phyloP scores from a whole-genome alignment of 2,888 invertebrate species.

The Drosophila nr. medialis region DNA sequence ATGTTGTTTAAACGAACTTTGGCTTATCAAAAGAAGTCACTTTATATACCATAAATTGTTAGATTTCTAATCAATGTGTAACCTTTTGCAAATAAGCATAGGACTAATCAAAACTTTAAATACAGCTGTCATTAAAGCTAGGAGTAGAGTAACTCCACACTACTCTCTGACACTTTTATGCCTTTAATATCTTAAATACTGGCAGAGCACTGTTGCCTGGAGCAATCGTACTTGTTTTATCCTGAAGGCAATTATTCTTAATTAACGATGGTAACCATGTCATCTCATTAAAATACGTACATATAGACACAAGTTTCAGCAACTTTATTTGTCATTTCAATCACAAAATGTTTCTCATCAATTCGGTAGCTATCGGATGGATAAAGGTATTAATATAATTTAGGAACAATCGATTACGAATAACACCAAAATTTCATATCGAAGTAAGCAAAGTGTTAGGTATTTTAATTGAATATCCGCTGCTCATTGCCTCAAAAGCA shows the following conservation, averaged over 20 bases:
- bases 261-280: conserved; percentile 17
- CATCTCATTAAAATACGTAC: conserved; percentile 11
- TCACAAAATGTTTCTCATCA: not conserved
- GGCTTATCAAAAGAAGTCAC: not conserved
- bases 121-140: not conserved
- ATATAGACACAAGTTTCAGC: not conserved
- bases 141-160: not conserved
- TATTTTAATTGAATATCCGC: conserved; percentile 18
- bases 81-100: not conserved
- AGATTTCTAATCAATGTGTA: not conserved
- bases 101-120: not conserved
- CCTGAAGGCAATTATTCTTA: not conserved
- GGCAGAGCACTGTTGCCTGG: not conserved
- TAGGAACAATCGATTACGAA: not conserved
- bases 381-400: conserved; percentile 8
- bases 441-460: conserved; percentile 14
- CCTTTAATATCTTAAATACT: not conserved
- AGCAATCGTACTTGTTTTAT: not conserved
- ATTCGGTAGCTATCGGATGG: not conserved
- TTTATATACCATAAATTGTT: not conserved
- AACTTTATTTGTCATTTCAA: not conserved
- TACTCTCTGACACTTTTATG: not conserved
- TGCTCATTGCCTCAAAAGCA: not conserved
- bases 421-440: not conserved
- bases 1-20: not conserved